Conservation (phyloP, 1,140 invertebrate species). For the Sinonovacula constricta region DNA sequence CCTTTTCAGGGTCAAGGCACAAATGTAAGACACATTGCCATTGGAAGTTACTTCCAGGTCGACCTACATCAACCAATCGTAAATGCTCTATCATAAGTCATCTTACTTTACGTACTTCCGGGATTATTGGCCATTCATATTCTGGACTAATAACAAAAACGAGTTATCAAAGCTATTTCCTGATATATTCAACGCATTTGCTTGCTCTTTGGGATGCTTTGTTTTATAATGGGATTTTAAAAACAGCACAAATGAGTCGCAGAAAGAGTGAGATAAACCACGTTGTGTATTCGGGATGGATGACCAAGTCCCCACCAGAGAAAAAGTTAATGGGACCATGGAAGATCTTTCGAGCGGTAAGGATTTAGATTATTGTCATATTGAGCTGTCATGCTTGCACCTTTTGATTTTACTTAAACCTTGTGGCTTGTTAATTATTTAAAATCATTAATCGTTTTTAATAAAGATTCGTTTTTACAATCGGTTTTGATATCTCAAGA, state of each 20-base stretch:
- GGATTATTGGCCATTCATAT: conserved; percentile 39
- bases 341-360: conserved; percentile 74
- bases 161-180: too few species aligned
- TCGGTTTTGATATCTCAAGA: too few species aligned
- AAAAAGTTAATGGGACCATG: conserved; percentile 69
- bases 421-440: too few species aligned
- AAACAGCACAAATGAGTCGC: background rate
- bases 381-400: too few species aligned
- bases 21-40: conserved; percentile 2
- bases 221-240: too few species aligned
- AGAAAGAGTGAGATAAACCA: conserved; percentile 45
- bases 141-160: too few species aligned
- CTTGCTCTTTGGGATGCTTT: too few species aligned
- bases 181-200: too few species aligned
- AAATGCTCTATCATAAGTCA: background rate
- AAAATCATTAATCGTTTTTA: too few species aligned
- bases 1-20: background rate
- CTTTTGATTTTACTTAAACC: too few species aligned
- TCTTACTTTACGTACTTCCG: conserved; percentile 50
- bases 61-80: conserved; percentile 33
- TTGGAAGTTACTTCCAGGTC: background rate
- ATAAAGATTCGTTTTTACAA: too few species aligned
- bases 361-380: too few species aligned
- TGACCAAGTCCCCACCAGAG: conserved; percentile 75
- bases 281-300: conserved; percentile 73